A percentile compares a stretch with the other conserved stretches of the same genome.
These are phyloP conservation scores for Poicephalus gulielmi DNA, from an alignment of 2,113 vertebrate genomes.

Conservation along the genomic window DNA sequence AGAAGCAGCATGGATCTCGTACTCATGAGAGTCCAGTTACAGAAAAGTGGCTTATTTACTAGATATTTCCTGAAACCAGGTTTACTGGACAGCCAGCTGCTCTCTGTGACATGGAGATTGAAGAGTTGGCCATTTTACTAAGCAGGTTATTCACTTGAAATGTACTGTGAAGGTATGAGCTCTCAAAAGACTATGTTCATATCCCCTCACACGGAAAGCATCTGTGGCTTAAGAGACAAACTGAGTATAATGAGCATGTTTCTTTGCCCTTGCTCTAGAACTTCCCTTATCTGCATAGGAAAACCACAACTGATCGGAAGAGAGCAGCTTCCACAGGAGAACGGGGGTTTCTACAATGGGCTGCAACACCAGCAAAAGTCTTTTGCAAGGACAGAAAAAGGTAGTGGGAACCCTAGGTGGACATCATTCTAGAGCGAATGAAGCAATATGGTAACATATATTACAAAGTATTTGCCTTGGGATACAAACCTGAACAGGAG, in stretches of 20 bases:
- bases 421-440: not conserved
- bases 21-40: not conserved
- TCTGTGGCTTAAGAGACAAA: not conserved
- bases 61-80: not conserved
- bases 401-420: not conserved
- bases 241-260: not conserved
- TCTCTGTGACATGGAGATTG: not conserved
- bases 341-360: not conserved
- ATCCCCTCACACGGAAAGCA: not conserved
- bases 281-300: not conserved
- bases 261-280: not conserved
- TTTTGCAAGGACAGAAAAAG: not conserved
- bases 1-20: not conserved
- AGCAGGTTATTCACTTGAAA: not conserved
- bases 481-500: not conserved
- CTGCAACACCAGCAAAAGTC: not conserved
- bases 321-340: not conserved
- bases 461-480: not conserved
- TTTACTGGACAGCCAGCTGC: not conserved
- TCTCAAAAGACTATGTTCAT: not conserved
- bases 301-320: not conserved
- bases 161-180: not conserved
- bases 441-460: not conserved
- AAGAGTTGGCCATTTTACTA: not conserved
- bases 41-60: not conserved